Evolutionary conservation across 2,113 vertebrate genomes (phyloP), one percentile per base, ranked within the genome.

Genomic region (Prolemur simus): DNA sequence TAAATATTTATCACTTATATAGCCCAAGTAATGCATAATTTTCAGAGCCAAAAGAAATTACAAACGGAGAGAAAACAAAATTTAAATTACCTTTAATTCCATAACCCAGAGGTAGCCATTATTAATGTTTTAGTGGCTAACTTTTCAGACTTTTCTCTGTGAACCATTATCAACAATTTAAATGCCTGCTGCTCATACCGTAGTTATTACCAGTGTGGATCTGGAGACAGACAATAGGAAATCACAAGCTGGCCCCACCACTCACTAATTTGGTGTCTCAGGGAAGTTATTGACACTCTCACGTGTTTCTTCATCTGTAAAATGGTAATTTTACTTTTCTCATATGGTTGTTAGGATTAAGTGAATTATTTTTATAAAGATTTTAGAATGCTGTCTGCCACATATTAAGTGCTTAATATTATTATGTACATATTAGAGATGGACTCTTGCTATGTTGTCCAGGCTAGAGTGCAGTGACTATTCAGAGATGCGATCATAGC

Each of bases 21-120:
- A 63, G 39, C 45, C 25, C 76, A 76, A 76, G 29, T 83, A 58
- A 54, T 66, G 52, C 23, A 11, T 85, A 58, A 71, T 71, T 76
- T 95, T 88, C n/a, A 84, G 49, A 93, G 77, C 82, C 34, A 73
- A 90, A 82, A 91, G 45, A 86, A 91, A 78, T 80, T 81, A 74
- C 56, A 94, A 90, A 69, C 71, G 0, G 27, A 21, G 49, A 87
- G 74, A 42, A 82, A 94, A 78, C 47, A 60, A 15, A 64, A 32
- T 73, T 89, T 73, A 74, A 91, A 77, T 90, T 88, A 39, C 20
- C 8, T 54, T 88, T 85, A 58, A 52, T 76, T 87, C 34, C 11
- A 6, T 47, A 8, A 42, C 13, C 25, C 45, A 64, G 68, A 73
- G 9, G 47, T 74, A 49, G 49, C 23, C 20, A 25, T 32, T 47